Percentiles rank a stretch among this genome's conserved stretches.
These are phyloP conservation scores for Ditylenchus weischeri DNA, from an alignment of 2,888 invertebrate species.

Conservation along the genomic window DNA sequence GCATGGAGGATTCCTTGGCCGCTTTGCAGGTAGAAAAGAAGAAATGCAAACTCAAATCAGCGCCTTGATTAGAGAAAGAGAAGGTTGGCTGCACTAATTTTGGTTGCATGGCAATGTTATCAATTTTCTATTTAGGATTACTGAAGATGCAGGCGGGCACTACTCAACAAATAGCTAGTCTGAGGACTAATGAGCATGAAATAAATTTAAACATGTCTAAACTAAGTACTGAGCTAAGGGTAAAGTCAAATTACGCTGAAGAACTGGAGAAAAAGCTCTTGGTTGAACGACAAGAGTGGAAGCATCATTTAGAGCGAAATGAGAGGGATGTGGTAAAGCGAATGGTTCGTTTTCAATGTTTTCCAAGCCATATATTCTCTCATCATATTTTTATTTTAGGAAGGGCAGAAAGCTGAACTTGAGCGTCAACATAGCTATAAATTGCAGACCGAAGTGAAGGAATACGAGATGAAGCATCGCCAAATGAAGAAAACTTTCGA, in stretches of 20 bases:
- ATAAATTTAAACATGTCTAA: neutral
- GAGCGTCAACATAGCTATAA: neutral
- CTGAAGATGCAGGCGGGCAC: neutral
- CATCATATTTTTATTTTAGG: neutral
- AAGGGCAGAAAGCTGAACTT: neutral
- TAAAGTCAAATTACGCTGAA: neutral
- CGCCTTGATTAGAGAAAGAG: neutral
- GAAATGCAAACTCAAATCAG: neutral
- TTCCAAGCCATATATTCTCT: too few species aligned
- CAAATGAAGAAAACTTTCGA: slow-evolving; percentile 5
- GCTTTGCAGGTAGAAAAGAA: neutral
- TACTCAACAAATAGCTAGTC: neutral
- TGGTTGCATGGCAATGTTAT: neutral
- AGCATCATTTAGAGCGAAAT: neutral
- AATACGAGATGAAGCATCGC: neutral
- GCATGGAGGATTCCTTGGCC: neutral
- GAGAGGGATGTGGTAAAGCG: neutral
- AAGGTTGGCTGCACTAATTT: slow-evolving; percentile 1
- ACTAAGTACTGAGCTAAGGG: neutral
- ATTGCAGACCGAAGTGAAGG: neutral
- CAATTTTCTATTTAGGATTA: neutral
- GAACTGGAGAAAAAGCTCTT: neutral
- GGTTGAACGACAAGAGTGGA: neutral
- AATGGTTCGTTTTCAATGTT: neutral
- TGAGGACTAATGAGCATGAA: neutral